Base-by-base conservation (phyloP, 2,113 vertebrate species). In the Malurus melanocephalus region DNA sequence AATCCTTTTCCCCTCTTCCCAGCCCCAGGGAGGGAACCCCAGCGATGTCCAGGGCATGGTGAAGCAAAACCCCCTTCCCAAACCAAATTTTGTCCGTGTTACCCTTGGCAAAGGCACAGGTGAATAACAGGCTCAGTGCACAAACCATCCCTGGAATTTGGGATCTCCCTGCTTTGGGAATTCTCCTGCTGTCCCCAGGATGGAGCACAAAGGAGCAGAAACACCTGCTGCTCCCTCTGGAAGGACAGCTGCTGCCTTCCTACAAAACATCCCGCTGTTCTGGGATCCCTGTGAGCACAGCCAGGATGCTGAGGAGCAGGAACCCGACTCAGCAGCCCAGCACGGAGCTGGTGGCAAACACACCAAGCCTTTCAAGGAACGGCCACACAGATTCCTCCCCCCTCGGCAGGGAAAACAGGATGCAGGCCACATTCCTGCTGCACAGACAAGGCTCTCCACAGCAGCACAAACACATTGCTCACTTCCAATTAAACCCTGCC, bases 351-450 rank as follows among this genome's bases (percentile, higher is more conserved):
- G 65, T 92, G 88, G 87, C 95, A 95, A 96, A 96, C 88, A 87
- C 0, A 1, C 52, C 1, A 1, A 85, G 69, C 93, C 91, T 92
- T 92, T 83, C 93, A 95, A 94, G 94, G 89, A 94, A 86, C n/a
- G 2, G 3, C 4, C 0, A 59, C 46, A 53, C 64, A 7, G 57
- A 88, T 93, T 90, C 87, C 90, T 94, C 95, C 94, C 97, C 89
- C 96, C 86, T 79, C 46, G 1, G 73, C 23, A 82, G 95, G 96
- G 94, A 96, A 98, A 98, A 98, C 98, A 98, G 98, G 98, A 98
- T 96, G 97, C 97, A 96, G 93, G 97, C 95, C 95, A 91, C 96
- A 98, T 98, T 98, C 98, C 98, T 97, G 94, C 66, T 78, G 1
- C 95, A 97, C 94, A 97, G 96, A 68, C 97, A 97, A 73, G 91